Evolutionary conservation across 2,113 vertebrate species (phyloP), one percentile per base, ranked within the genome.

Genomic region (Barbus barbus): DNA sequence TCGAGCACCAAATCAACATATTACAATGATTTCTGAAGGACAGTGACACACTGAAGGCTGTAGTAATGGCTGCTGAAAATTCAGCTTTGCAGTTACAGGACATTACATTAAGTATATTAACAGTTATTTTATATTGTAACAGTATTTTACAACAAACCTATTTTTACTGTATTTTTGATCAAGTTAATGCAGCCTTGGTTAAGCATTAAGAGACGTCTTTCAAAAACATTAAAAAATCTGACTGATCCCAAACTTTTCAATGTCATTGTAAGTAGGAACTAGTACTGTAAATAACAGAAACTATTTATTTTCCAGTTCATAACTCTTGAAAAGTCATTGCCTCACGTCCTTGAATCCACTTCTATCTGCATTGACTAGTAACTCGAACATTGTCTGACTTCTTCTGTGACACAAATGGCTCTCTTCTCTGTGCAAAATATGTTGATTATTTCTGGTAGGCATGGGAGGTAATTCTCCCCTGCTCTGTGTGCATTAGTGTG

Each of bases 361-460:
- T 58, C 75, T 46, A 4, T 20, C 24, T 75, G 41, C 6, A 8
- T 75, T 75, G 44, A 75, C 22, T 0, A 58, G 28, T 3, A 18
- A 14, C 6, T 18, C 36, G 26, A 63, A 44, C 14, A 79, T 18
- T 61, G 8, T 63, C 53, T n/a, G 22, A 41, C 38, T 20, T 12
- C 7, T 38, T 44, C 53, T 20, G 9, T 28, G 36, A 46, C 36
- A 41, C 6, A 79, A 41, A 26, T 63, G 31, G 11, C 36, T 9
- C 56, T 38, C 56, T 63, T 79, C 4, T 44, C 58, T 41, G 31
- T 16, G 26, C 36, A 80, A 60, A n/a, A 80, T 63, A 80, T 65
- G 38, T 46, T 77, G 74, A 28, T 77, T 77, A 33, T 77, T 33
- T 36, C 80, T 71, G 80, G 28, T 41, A 46, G 24, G 63, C 38